Evolutionary conservation across 2,113 vertebrate species (phyloP), one percentile per base, ranked within the genome.

Genomic region (Brevimyrus niger): DNA sequence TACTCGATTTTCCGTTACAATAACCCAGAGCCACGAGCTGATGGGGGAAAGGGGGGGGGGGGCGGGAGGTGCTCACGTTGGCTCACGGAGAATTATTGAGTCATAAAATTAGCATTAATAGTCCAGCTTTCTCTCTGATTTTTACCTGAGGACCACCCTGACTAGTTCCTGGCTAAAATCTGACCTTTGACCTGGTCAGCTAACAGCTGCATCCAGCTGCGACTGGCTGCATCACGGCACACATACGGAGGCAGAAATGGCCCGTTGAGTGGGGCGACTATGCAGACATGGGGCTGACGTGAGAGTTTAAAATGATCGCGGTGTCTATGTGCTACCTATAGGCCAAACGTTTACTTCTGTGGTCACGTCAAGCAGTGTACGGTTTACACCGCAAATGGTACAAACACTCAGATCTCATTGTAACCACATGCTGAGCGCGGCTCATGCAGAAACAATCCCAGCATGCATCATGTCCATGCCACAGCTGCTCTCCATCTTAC

Each of bases 1-100:
- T 47, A 86, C 83, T 86, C 47, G 44, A 86, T 86, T 86, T 86
- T 86, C 83, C 23, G 11, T 47, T 86, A 86, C 83, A 86, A 86
- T 86, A 86, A 86, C 83, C 83, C 83, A 50, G 83, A 50, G 47
- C 83, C 83, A 47, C 23, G 23, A 86, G 83, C 83, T 38, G 44
- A 23, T n/a, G n/a, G 4, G 21, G 47, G n/a, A n/a, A n/a, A 11
- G 47, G 44, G 3, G 46, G 83, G 83, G 83, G n/a, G n/a, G n/a
- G n/a, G n/a, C n/a, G n/a, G n/a, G n/a, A n/a, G n/a, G 23, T 0
- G 83, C 46, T 27, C n/a, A 44, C 19, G 0, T 6, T 27, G 9
- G 10, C 47, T 86, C 19, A 3, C 44, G 1, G 47, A 17, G 65
- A 73, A 35, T 50, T 73, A 50, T 38, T 51, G 87, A 31, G 27